Percentiles rank a stretch among this genome's conserved stretches.
Evolutionary conservation across 1,140 invertebrate species (phyloP).

Genomic region (Microplitis mediator): DNA sequence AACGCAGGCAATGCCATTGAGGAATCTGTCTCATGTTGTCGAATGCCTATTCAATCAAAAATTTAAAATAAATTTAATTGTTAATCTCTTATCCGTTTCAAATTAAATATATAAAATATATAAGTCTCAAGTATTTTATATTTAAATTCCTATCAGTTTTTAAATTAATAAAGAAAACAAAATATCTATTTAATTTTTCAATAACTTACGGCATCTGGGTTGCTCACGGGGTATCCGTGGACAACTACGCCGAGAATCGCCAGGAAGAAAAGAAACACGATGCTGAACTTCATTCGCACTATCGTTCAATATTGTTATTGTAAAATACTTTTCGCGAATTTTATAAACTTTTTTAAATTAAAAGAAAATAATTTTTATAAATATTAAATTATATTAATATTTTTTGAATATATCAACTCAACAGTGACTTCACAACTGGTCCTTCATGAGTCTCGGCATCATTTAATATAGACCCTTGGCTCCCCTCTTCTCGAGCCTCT

Average conservation of each 20-base stretch:
- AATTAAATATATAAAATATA: too few relatives aligned
- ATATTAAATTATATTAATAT: not conserved
- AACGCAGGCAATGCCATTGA: constrained; percentile 80
- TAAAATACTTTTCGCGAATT: not conserved
- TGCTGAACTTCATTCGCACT: constrained; percentile 48
- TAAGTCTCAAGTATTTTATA: too few relatives aligned
- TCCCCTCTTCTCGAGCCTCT: constrained; percentile 24
- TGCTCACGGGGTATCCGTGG: constrained; percentile 47
- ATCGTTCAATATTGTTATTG: not conserved
- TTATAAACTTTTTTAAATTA: not conserved
- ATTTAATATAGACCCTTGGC: constrained; percentile 60
- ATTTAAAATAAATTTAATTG: not conserved
- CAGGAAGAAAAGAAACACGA: constrained; percentile 37
- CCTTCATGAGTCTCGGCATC: constrained; percentile 52
- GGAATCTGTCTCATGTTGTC: constrained; percentile 73
- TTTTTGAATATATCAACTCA: constrained; percentile 30
- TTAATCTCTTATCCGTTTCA: too few relatives aligned
- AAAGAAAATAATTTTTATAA: not conserved
- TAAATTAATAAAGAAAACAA: too few relatives aligned
- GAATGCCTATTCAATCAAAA: constrained; percentile 52
- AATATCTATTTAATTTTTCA: too few relatives aligned
- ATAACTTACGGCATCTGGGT: constrained; percentile 53
- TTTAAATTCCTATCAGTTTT: too few relatives aligned
- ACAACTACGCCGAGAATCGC: constrained; percentile 23
- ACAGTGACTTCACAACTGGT: constrained; percentile 52